These are phyloP conservation scores for Microcebus jonahi DNA, from an alignment of 2,113 vertebrate genomes.

Conservation along the genomic window DNA sequence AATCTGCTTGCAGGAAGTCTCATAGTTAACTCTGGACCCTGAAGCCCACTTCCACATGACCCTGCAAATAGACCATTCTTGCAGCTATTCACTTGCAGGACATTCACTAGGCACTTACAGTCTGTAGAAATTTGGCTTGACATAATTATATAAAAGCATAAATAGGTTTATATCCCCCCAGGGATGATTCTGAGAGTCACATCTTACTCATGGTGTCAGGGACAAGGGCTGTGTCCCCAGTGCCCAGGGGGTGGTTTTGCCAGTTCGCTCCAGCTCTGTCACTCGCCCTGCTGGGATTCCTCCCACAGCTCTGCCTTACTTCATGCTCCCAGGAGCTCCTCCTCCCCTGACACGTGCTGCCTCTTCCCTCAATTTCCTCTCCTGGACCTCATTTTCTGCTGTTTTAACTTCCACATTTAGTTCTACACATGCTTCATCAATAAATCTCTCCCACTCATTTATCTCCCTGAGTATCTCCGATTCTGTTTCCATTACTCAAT, in stretches of 20 bases:
- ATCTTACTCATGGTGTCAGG: background rate
- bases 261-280: background rate
- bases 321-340: conserved; percentile 4
- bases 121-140: background rate
- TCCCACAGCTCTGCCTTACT: background rate
- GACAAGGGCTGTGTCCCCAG: fast-evolving
- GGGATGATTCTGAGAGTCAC: background rate
- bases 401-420: conserved; percentile 85
- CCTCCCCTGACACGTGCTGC: conserved; percentile 73
- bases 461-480: conserved; percentile 80
- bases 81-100: background rate
- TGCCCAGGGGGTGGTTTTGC: background rate
- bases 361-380: conserved; percentile 83
- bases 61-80: background rate
- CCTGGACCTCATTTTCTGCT: conserved; percentile 86
- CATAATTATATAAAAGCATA: background rate
- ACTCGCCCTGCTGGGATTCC: background rate
- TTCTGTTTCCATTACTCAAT: conserved; percentile 79
- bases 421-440: conserved; percentile 85
- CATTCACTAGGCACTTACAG: background rate
- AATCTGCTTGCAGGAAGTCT: background rate
- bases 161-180: background rate
- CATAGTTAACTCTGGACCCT: background rate
- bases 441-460: conserved; percentile 84
- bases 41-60: background rate